Conservation (phyloP, 2,113 vertebrate genomes). For the Rhizomys pruinosus region DNA sequence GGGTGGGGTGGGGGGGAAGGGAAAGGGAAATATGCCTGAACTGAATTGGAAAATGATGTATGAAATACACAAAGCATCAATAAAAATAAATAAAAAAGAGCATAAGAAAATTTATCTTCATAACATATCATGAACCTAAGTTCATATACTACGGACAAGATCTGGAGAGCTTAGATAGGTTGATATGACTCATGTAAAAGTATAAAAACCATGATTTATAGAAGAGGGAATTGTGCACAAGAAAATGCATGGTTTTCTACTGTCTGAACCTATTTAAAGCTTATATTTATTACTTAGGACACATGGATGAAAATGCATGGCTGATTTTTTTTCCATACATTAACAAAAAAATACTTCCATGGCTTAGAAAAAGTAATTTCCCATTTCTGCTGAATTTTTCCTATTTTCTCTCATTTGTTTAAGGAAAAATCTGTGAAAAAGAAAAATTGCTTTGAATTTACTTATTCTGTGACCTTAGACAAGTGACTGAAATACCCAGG, state of each 20-base stretch:
- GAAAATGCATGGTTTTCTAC: conserved; percentile 57
- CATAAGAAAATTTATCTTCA: conserved; percentile 13
- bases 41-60: no score
- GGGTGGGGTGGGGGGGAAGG: no score
- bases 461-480: conserved; percentile 67
- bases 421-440: conserved; percentile 60
- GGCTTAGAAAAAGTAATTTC: conserved; percentile 63
- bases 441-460: conserved; percentile 53
- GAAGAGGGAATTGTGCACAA: conserved; percentile 68
- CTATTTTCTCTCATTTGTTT: conserved; percentile 69
- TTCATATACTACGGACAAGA: conserved; percentile 33
- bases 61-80: no score
- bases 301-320: conserved; percentile 55
- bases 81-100: no score
- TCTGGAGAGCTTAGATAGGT: conserved; percentile 54
- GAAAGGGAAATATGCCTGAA: no score
- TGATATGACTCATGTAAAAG: conserved; percentile 50
- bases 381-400: conserved; percentile 37
- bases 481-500: neutral
- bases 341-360: conserved; percentile 75
- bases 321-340: conserved; percentile 71
- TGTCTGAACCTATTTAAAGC: conserved; percentile 61
- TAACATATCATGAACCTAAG: no score
- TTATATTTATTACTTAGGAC: conserved; percentile 75
- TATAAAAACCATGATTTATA: conserved; percentile 62